Percentiles rank a stretch among this genome's conserved stretches.
phyloP scores from a whole-genome alignment of 1,140 invertebrate species.

The Plodia interpunctella region DNA sequence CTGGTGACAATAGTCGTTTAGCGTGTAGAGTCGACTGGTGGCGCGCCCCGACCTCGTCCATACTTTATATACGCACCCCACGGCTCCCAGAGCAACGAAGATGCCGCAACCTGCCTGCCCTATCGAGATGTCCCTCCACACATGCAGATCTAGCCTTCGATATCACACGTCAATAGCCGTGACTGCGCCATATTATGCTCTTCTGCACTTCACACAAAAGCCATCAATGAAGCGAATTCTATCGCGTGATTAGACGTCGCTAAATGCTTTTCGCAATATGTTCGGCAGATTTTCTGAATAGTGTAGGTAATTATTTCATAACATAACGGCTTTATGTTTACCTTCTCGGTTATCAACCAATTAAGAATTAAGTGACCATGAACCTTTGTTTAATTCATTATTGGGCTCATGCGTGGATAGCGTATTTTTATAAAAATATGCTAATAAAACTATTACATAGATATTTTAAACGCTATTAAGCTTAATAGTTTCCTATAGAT shows the following conservation, averaged over 20 bases:
- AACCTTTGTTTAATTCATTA: conserved; percentile 40
- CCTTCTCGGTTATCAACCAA: conserved; percentile 45
- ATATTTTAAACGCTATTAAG: neutral
- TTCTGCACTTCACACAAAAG: neutral
- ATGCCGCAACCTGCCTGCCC: conserved; percentile 51
- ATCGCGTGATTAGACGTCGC: conserved; percentile 24
- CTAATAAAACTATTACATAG: conserved; percentile 7
- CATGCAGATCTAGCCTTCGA: conserved; percentile 22
- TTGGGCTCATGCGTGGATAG: conserved; percentile 28
- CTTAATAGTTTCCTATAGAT: too few species aligned
- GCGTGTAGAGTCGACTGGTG: conserved; percentile 48
- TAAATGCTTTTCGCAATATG: conserved; percentile 36
- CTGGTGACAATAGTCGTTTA: conserved; percentile 35
- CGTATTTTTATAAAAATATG: conserved; percentile 19
- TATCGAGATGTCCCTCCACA: conserved; percentile 43
- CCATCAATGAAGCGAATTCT: conserved; percentile 20
- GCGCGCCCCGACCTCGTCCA: conserved; percentile 42
- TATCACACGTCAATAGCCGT: conserved; percentile 14
- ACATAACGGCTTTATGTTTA: conserved; percentile 34
- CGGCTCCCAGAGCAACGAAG: conserved; percentile 38
- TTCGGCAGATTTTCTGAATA: conserved; percentile 26
- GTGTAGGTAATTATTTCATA: conserved; percentile 52
- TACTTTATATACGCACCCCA: conserved; percentile 59
- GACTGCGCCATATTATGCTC: neutral
- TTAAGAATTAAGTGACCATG: conserved; percentile 52